phyloP scores from a whole-genome alignment of 2,113 vertebrate species.

The Lasiurus cinereus region DNA sequence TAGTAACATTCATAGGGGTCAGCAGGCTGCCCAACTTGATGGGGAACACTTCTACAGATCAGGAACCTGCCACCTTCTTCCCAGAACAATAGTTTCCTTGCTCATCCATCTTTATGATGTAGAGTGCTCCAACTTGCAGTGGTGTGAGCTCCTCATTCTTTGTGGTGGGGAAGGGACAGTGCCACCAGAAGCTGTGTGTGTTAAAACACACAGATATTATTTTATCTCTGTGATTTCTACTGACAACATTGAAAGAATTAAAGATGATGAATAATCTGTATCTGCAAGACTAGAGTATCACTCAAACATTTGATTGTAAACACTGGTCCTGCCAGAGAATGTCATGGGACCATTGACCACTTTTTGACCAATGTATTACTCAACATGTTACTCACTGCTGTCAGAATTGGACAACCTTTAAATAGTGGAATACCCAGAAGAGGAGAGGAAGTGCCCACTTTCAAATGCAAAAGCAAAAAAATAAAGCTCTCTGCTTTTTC shows the following conservation, averaged over 20 bases:
- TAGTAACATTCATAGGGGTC: background rate
- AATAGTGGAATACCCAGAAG: background rate
- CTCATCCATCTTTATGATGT: background rate
- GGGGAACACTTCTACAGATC: background rate
- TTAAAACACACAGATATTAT: background rate
- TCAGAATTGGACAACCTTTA: background rate
- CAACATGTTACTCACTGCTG: background rate
- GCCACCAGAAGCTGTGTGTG: background rate
- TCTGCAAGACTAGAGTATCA: background rate
- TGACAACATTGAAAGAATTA: background rate
- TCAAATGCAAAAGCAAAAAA: constrained; percentile 35
- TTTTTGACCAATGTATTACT: background rate
- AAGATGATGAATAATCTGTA: background rate
- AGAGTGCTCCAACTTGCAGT: background rate
- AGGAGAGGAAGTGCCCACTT: background rate
- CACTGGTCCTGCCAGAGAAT: background rate
- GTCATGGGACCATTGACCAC: background rate
- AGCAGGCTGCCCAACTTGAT: background rate
- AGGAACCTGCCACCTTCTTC: background rate
- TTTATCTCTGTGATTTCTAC: background rate
- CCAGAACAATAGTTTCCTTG: accelerated
- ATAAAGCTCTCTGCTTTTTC: background rate
- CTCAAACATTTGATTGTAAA: background rate
- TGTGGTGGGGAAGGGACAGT: background rate
- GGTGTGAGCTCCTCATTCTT: background rate